Conservation (phyloP, 2,888 invertebrate species). For the Exocentrus adspersus region DNA sequence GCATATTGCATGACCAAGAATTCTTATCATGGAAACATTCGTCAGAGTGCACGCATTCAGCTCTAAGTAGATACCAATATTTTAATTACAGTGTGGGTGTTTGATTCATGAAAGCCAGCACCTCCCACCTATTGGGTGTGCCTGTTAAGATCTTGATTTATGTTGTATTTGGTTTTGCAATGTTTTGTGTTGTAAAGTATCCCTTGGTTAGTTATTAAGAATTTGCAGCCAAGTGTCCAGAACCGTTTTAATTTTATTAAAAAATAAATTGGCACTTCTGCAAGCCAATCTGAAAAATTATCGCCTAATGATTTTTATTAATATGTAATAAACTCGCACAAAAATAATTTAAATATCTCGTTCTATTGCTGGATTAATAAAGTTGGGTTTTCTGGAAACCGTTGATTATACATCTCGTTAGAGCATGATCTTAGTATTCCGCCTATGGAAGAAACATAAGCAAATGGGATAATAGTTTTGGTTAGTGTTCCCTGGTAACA, state of each 20-base stretch:
- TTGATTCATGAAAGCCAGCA: constrained; percentile 35
- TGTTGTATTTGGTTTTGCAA: constrained; percentile 28
- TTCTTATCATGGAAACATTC: background rate
- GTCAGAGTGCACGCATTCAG: background rate
- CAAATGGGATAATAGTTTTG: background rate
- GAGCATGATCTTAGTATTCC: background rate
- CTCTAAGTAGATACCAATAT: constrained; percentile 9
- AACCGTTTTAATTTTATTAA: background rate
- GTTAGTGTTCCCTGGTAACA: background rate
- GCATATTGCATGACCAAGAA: background rate
- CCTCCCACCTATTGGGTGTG: constrained; percentile 37
- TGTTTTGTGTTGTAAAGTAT: constrained; percentile 1
- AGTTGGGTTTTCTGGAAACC: no score
- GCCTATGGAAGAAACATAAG: background rate
- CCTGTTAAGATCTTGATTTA: constrained; percentile 28
- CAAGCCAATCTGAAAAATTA: no score
- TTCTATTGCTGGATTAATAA: no score
- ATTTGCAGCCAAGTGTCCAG: constrained; percentile 1
- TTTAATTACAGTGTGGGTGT: constrained; percentile 32
- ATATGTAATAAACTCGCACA: no score
- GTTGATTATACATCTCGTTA: background rate
- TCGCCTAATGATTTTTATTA: no score
- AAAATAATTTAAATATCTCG: no score
- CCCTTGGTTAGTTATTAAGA: background rate
- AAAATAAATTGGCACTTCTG: background rate